Evolutionary conservation across 1,140 invertebrate species (phyloP).

Genomic region (Subanguina moxae): DNA sequence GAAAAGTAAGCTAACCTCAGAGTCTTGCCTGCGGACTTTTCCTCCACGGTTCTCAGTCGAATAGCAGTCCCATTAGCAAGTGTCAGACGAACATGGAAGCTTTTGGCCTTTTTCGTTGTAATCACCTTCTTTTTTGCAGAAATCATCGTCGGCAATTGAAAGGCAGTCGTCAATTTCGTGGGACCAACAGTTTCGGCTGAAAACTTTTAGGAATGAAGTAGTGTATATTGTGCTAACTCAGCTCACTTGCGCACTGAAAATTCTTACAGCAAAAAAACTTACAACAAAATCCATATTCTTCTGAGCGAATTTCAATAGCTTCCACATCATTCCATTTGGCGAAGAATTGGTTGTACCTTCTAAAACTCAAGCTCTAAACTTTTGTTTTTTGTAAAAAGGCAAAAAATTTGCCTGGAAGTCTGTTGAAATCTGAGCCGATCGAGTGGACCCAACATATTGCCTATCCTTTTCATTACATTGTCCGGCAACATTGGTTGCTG

Average conservation of each 20-base stretch:
- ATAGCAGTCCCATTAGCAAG: conserved; percentile 12
- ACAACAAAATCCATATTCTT: conserved; percentile 9
- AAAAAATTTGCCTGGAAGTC: background rate
- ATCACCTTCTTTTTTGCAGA: background rate
- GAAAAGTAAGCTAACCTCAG: background rate
- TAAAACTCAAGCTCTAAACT: no score
- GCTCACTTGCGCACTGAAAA: no score
- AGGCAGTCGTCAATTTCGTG: background rate
- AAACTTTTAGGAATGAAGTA: background rate
- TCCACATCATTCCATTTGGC: conserved; percentile 8
- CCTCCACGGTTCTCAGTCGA: conserved; percentile 27
- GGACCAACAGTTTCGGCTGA: conserved; percentile 1
- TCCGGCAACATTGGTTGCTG: conserved; percentile 16
- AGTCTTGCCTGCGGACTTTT: background rate
- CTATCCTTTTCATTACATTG: background rate
- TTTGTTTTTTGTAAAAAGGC: no score
- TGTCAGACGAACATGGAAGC: conserved; percentile 22
- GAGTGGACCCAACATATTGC: conserved; percentile 8
- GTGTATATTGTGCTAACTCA: no score
- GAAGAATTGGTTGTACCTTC: conserved; percentile 1
- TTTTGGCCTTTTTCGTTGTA: background rate
- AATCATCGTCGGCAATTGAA: background rate
- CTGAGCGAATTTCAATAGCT: conserved; percentile 5
- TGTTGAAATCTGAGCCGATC: conserved; percentile 17
- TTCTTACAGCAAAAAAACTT: conserved; percentile 1